These are phyloP conservation scores for Channa maculata DNA, from an alignment of 2,113 vertebrate species.

Conservation along the genomic window DNA sequence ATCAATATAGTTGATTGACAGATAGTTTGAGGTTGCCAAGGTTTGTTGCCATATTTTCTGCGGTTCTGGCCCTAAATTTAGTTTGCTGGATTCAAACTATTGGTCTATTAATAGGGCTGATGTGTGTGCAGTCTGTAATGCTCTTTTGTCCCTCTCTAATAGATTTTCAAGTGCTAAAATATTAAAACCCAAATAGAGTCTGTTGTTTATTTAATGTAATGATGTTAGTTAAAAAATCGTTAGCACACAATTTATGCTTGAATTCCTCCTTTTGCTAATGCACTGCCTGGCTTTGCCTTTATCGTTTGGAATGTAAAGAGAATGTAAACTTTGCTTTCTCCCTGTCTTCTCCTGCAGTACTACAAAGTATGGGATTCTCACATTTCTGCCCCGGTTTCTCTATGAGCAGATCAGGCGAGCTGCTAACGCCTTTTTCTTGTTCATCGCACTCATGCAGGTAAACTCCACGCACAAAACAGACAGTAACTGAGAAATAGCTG, in stretches of 20 bases:
- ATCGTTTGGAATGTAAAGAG: constrained; percentile 7
- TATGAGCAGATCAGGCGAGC: constrained; percentile 99
- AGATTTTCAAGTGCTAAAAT: constrained; percentile 56
- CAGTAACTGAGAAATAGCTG: background rate
- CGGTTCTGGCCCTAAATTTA: constrained; percentile 65
- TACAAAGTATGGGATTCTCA: constrained; percentile 97
- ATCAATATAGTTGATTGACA: constrained; percentile 73
- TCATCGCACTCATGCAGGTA: constrained; percentile 99
- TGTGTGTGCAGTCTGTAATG: constrained; percentile 42
- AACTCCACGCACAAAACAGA: background rate
- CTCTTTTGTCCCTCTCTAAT: constrained; percentile 48
- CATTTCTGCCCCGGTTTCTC: constrained; percentile 98
- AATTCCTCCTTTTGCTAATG: constrained; percentile 39
- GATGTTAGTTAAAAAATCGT: constrained; percentile 27
- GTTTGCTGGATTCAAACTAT: constrained; percentile 36
- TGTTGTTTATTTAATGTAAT: constrained; percentile 42
- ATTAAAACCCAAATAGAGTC: constrained; percentile 41
- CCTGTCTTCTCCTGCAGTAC: constrained; percentile 84
- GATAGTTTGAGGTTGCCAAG: constrained; percentile 52
- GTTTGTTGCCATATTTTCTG: constrained; percentile 62
- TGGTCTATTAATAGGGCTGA: constrained; percentile 34
- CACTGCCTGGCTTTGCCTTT: constrained; percentile 1
- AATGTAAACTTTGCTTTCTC: background rate
- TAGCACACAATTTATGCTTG: constrained; percentile 37
- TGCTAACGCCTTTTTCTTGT: constrained; percentile 99